Evolutionary conservation across 2,113 vertebrate genomes (phyloP).

Genomic region (Stomatorhinus ivindoensis): DNA sequence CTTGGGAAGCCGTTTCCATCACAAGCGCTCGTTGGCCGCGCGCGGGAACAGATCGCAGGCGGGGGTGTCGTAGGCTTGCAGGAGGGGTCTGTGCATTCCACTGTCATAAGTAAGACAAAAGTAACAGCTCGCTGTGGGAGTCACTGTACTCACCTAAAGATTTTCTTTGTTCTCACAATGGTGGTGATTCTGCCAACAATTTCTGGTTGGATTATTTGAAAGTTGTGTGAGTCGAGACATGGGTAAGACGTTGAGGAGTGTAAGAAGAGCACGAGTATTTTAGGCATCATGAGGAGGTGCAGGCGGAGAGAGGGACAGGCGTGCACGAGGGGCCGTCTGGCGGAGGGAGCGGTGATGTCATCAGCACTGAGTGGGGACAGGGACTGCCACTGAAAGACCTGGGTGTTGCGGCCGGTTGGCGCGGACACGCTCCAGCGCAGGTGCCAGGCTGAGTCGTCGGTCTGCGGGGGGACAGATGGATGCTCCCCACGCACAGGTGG

Average conservation of each 20-base stretch:
- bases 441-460: constrained; percentile 35
- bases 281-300: background rate
- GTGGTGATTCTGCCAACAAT: background rate
- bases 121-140: background rate
- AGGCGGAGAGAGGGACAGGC: background rate
- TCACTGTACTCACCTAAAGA: background rate
- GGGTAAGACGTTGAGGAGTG: background rate
- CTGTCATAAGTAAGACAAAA: constrained; percentile 5
- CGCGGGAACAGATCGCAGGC: background rate
- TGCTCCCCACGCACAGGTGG: constrained; percentile 36
- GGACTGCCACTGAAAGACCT: background rate
- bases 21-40: background rate
- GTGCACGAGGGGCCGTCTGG: background rate
- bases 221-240: background rate
- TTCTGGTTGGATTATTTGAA: background rate
- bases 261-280: background rate
- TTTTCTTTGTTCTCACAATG: background rate
- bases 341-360: constrained; percentile 9
- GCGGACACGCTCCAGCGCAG: constrained; percentile 31
- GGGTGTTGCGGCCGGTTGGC: constrained; percentile 31
- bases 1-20: background rate
- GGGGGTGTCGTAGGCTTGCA: background rate
- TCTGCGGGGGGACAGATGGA: constrained; percentile 48
- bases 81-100: background rate
- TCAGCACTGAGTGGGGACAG: constrained; percentile 10